Percentiles rank a stretch among this genome's conserved stretches.
These are phyloP conservation scores for Netelia inedita DNA, from an alignment of 2,888 invertebrate genomes.

Conservation along the genomic window DNA sequence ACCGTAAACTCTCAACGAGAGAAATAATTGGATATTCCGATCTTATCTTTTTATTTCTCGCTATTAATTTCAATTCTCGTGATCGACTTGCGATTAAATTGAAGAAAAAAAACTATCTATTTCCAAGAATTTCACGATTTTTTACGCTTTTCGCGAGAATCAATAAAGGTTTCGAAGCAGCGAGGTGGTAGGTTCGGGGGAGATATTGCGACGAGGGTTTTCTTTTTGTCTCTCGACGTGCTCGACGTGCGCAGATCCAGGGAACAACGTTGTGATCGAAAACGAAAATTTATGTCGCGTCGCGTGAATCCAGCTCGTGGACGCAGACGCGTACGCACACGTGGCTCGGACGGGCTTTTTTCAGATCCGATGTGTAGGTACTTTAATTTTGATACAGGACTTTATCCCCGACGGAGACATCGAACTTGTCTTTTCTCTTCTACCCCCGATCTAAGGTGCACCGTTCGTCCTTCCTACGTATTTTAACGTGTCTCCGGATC, in stretches of 20 bases:
- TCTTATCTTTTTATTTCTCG: too few species aligned
- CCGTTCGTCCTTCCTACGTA: background rate
- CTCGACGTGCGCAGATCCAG: background rate
- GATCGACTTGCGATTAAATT: background rate
- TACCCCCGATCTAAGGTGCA: background rate
- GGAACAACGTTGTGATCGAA: constrained; percentile 44
- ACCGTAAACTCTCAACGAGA: background rate
- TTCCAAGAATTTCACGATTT: background rate
- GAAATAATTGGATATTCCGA: background rate
- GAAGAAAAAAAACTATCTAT: background rate
- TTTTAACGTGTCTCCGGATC: background rate
- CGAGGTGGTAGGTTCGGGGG: background rate
- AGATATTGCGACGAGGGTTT: background rate
- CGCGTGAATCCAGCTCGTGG: constrained; percentile 3
- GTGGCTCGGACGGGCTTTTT: constrained; percentile 8
- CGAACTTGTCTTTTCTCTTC: constrained; percentile 17
- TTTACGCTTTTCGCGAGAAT: background rate
- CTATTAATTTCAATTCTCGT: background rate
- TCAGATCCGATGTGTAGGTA: background rate
- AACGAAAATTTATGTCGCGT: constrained; percentile 51
- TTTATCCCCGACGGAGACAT: constrained; percentile 25
- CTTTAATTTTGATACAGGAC: constrained; percentile 49
- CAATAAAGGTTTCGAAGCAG: background rate
- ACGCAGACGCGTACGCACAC: background rate
- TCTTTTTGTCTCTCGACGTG: background rate